These are phyloP conservation scores for Magallana gigas DNA, from an alignment of 1,140 invertebrate species.

Conservation along the genomic window DNA sequence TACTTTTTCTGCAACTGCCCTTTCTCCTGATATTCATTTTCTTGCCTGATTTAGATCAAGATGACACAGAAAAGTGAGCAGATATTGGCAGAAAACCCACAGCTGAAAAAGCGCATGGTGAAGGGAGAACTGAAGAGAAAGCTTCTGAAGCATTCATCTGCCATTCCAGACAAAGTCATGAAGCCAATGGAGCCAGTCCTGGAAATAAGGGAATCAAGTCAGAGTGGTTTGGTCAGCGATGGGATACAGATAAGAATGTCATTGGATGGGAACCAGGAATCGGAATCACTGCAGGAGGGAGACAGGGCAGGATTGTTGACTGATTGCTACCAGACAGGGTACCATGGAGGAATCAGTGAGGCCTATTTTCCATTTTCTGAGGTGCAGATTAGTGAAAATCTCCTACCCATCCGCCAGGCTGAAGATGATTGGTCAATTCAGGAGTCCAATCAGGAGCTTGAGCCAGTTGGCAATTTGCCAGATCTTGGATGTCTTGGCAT, in stretches of 20 bases:
- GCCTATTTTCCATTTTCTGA: background rate
- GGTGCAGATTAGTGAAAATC: background rate
- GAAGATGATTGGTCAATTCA: slow-evolving; percentile 25
- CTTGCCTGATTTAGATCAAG: background rate
- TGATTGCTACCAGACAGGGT: too few species aligned
- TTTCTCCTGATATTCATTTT: background rate
- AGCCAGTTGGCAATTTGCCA: background rate
- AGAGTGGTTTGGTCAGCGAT: background rate
- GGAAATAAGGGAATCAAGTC: background rate
- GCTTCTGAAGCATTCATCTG: background rate
- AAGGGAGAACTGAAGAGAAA: slow-evolving; percentile 14
- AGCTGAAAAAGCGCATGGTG: background rate
- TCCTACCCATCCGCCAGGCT: background rate
- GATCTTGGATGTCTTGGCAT: slow-evolving; percentile 7
- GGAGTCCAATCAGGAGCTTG: background rate
- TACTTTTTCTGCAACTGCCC: too few species aligned
- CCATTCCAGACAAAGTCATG: background rate
- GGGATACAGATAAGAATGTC: too few species aligned
- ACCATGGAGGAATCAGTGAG: background rate
- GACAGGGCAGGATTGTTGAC: too few species aligned
- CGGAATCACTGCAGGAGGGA: too few species aligned
- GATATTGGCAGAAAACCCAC: background rate
- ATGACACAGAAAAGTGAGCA: background rate
- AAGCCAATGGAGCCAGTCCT: background rate
- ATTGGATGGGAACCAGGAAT: too few species aligned